phyloP scores from a whole-genome alignment of 2,888 invertebrate genomes.

The Phytoseiulus persimilis region DNA sequence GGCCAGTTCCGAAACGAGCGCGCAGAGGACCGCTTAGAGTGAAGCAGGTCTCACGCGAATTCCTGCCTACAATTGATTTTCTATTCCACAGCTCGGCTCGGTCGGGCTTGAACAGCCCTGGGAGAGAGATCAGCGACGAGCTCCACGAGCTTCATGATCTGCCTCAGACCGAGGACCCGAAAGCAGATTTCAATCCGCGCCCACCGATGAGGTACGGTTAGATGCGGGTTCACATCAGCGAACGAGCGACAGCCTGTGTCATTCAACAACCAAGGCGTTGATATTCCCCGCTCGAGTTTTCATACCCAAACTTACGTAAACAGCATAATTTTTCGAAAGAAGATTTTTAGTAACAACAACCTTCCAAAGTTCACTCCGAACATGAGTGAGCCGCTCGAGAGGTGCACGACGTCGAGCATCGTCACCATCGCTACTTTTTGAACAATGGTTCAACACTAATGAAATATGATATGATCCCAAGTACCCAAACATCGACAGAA shows the following conservation, averaged over 20 bases:
- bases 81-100: background rate
- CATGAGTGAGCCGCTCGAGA: no score
- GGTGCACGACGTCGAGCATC: no score
- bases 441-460: background rate
- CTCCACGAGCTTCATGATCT: constrained; percentile 31
- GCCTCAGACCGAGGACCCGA: constrained; percentile 29
- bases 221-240: background rate
- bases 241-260: background rate
- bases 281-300: no score
- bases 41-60: no score
- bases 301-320: no score
- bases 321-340: no score
- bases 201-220: background rate
- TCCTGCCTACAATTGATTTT: no score
- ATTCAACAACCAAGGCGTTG: background rate
- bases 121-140: constrained; percentile 17
- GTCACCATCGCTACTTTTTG: background rate
- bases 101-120: background rate
- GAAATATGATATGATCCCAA: background rate
- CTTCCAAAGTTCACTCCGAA: no score
- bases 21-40: background rate
- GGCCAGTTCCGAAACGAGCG: background rate
- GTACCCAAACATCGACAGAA: background rate
- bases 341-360: no score
- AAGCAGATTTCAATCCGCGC: constrained; percentile 31